phyloP scores from a whole-genome alignment of 2,888 invertebrate genomes.

The Dinocampus coccinellae region DNA sequence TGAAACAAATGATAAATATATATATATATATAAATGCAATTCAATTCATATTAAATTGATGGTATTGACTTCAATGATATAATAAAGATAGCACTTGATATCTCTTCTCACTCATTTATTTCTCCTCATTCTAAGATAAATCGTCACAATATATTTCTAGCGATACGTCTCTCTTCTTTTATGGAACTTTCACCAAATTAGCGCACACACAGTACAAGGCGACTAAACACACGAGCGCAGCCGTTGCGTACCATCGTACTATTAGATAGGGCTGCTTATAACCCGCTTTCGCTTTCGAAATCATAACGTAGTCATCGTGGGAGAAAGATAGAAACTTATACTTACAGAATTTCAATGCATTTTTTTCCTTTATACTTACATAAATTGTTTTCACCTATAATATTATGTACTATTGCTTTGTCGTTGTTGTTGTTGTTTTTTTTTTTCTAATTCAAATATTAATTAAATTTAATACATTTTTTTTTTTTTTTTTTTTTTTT shows the following conservation, averaged over 20 bases:
- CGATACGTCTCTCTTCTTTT: constrained; percentile 5
- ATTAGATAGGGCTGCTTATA: constrained; percentile 47
- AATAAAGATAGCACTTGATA: not conserved
- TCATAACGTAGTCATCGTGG: constrained; percentile 33
- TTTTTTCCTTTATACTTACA: constrained; percentile 2
- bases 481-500: too few relatives aligned
- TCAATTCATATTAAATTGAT: not conserved
- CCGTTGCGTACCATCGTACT: constrained; percentile 36
- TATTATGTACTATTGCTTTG: not conserved
- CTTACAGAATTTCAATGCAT: constrained; percentile 2
- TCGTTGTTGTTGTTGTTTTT: not conserved
- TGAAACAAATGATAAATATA: not conserved
- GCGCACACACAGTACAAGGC: constrained; percentile 19
- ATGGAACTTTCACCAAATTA: constrained; percentile 46
- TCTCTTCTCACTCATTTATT: not conserved
- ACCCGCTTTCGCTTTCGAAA: constrained; percentile 48
- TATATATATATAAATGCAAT: not conserved
- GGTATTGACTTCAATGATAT: not conserved
- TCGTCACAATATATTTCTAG: constrained; percentile 4
- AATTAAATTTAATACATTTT: not conserved
- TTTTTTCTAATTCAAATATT: not conserved
- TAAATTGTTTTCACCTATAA: not conserved
- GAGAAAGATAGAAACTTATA: not conserved
- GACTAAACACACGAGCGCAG: constrained; percentile 24
- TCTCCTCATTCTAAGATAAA: not conserved